Base-by-base conservation (phyloP, 2,113 vertebrate species). In the Deroptyus accipitrinus region DNA sequence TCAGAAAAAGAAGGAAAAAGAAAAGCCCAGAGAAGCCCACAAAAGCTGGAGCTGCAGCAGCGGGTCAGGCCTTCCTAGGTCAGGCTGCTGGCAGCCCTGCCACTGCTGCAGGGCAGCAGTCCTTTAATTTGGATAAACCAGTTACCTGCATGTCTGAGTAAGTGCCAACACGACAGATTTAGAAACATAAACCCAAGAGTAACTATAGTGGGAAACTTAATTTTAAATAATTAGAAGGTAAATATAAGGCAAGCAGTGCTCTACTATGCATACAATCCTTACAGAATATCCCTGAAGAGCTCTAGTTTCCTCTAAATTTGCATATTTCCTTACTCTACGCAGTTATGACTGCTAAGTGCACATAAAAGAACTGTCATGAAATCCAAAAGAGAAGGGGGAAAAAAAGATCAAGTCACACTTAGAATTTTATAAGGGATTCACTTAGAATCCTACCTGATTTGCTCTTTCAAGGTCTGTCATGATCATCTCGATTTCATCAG, bases 401-500 rank as follows among this genome's bases (percentile, higher is more conserved):
- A 54, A 64, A n/a, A 74, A 33, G 24, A 51, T 48, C 44, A 16
- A 93, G 63, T 72, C 41, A 82, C 48, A 87, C 33, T 80, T 44
- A 14, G 77, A 64, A 62, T 69, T 62, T 62, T 41, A 37, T 17
- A 37, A 73, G 17, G 52, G 61, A 52, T 48, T 89, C 28, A 33
- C 78, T 55, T 37, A 28, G 83, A 66, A 24, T 95, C 97, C 94
- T 98, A 99, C 99, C 99, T 99, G 99, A 98, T 99, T 99, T 62
- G 99, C 99, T 98, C 99, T 98, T 97, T 99, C 99, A 88, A 99
- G 98, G 96, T 99, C 99, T 41, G 99, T 99, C 99, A 99, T 99
- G 98, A 99, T 99, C 98, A 99, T 99, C 97, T 99, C 99, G 82
- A 99, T 99, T 98, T 99, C 99, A 94, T 99, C 99, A 41, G 99